Base-by-base conservation (phyloP, 2,888 invertebrate genomes). In the Lypha dubia region DNA sequence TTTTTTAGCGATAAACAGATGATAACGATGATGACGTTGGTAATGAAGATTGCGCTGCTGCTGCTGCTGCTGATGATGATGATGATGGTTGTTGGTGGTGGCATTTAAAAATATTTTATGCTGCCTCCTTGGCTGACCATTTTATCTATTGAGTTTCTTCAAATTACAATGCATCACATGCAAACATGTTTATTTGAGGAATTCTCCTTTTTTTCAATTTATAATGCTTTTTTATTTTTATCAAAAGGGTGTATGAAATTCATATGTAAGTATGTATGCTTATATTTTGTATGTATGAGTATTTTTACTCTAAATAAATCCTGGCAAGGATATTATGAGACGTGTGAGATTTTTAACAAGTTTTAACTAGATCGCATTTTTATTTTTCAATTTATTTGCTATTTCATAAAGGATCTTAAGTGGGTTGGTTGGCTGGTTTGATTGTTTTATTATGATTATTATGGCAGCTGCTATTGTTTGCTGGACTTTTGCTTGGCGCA, bases 271-370 rank as follows among this genome's bases (percentile, higher is more conserved):
- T 58, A 51, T 46, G 6, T 11, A 15, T 17, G 5, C 9, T 13
- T 63, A 11, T 44, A 22, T 63, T 0, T 49, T 22, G 20, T 51
- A 11, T 17, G 24, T 44, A 13, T 65, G 49, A 46, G 32, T 71
- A 13, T 17, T 46, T 65, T 41, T 68, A 67, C 58, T 67, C 71
- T 82, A 53, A 24, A 60, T 60, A 81, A 68, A 63, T 77, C 58
- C n/a, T n/a, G 17, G 38, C 9, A 60, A 24, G 74, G 67, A 80
- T 58, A n/a, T n/a, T n/a, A 74, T 79, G 81, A 86, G 81, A 86
- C 83, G 80, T 86, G 86, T 86, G 86, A 86, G 86, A 86, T 83
- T 68, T 63, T 76, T 81, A 86, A 86, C 86, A 80, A 83, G 86
- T 86, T 83, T 83, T 53, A 67, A 65, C 62, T 70, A 77, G 68